A percentile compares a stretch with the other conserved stretches of the same genome.
These are phyloP conservation scores for Symphodus melops DNA, from an alignment of 2,113 vertebrate species.

Conservation along the genomic window DNA sequence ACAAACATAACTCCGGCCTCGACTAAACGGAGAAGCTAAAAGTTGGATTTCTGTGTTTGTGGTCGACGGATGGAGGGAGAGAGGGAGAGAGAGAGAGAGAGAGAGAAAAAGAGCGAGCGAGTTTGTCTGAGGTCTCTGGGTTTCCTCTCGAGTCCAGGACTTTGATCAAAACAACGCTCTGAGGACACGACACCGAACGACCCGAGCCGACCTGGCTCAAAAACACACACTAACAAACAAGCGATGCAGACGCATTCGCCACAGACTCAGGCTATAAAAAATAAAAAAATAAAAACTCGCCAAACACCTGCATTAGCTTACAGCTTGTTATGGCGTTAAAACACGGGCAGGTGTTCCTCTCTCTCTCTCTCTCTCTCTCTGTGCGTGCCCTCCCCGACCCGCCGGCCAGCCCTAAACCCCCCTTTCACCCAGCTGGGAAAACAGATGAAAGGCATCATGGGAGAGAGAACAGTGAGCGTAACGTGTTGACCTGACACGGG, in stretches of 20 bases:
- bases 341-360: conserved; percentile 54
- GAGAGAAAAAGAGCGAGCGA: not conserved
- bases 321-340: conserved; percentile 45
- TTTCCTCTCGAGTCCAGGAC: conserved; percentile 56
- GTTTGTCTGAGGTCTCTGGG: conserved; percentile 55
- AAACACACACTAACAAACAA: conserved; percentile 22
- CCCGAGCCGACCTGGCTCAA: conserved; percentile 45
- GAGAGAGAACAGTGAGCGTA: conserved; percentile 37
- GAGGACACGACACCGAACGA: conserved; percentile 54
- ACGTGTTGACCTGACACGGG: conserved; percentile 39
- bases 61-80: not conserved
- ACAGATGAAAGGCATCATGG: conserved; percentile 66
- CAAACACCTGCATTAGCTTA: conserved; percentile 63
- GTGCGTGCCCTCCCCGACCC: not conserved
- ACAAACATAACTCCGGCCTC: not conserved
- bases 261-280: conserved; percentile 46
- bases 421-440: conserved; percentile 56
- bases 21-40: not conserved
- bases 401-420: conserved; percentile 1
- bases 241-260: conserved; percentile 12
- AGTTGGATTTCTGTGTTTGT: not conserved
- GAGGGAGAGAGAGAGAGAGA: not conserved
- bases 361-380: conserved; percentile 6
- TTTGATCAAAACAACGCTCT: conserved; percentile 70
- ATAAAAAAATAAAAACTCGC: conserved; percentile 55